Evolutionary conservation across 2,888 invertebrate genomes (phyloP).

Genomic region (Tetranychus truncatus): DNA sequence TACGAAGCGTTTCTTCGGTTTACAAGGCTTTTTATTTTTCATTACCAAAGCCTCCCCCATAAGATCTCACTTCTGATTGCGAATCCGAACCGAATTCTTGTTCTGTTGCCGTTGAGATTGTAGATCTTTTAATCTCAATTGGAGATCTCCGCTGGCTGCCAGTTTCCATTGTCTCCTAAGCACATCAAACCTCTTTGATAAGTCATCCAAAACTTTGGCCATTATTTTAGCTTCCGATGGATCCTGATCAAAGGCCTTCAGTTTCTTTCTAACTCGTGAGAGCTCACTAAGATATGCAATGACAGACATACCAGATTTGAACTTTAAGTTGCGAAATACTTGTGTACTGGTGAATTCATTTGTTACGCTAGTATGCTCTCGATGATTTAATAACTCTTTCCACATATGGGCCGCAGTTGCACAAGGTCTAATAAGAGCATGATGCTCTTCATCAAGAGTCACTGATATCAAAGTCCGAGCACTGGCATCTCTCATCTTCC

Average conservation of each 20-base stretch:
- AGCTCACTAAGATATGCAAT: background rate
- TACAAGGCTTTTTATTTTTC: too few relatives aligned
- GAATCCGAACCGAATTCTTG: background rate
- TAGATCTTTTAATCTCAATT: background rate
- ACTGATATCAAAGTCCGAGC: background rate
- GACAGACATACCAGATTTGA: background rate
- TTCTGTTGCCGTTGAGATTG: background rate
- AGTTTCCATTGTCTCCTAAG: background rate
- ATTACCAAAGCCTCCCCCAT: too few relatives aligned
- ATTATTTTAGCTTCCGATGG: background rate
- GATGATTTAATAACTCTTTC: background rate
- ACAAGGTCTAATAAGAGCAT: background rate
- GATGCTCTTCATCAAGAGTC: background rate
- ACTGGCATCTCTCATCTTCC: background rate
- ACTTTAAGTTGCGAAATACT: background rate
- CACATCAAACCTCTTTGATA: background rate
- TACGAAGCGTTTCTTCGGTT: too few relatives aligned
- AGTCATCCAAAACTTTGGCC: background rate
- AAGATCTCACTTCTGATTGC: too few relatives aligned
- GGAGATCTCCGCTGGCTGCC: background rate
- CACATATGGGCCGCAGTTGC: background rate
- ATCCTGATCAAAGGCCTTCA: background rate
- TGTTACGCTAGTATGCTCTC: background rate
- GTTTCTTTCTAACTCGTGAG: background rate
- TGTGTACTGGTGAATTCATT: background rate